A percentile compares a stretch with the other conserved stretches of the same genome.
Evolutionary conservation across 2,888 invertebrate species (phyloP).

Genomic region (Priocnemis perturbator): DNA sequence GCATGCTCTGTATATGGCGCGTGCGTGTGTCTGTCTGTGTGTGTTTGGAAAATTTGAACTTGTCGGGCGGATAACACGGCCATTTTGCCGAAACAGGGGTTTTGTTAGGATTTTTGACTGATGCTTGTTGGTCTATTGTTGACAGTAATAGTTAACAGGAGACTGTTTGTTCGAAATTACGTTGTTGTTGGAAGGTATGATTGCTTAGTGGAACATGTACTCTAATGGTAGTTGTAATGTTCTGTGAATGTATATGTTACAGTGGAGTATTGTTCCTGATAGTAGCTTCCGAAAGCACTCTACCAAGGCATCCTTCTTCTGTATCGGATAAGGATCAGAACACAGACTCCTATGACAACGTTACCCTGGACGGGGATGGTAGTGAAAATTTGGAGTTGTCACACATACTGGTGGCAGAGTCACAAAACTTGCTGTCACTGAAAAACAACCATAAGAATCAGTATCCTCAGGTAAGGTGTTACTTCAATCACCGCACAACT

Average conservation of each 20-base stretch:
- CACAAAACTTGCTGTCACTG: conserved; percentile 24
- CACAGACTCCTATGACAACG: conserved; percentile 49
- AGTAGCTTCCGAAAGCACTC: conserved; percentile 78
- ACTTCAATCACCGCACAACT: no score
- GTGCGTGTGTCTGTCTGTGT: no score
- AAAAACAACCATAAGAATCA: conserved; percentile 42
- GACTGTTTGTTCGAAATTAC: no score
- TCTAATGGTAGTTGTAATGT: background rate
- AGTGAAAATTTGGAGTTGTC: conserved; percentile 28
- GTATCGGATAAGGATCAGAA: conserved; percentile 45
- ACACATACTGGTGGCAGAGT: conserved; percentile 22
- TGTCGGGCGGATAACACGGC: background rate
- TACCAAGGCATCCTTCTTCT: conserved; percentile 72
- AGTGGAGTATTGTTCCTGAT: conserved; percentile 80
- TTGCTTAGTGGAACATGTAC: background rate
- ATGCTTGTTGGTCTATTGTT: no score
- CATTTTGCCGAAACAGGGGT: background rate
- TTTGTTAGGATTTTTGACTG: background rate
- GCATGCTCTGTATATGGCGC: no score
- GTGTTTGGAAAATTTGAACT: background rate
- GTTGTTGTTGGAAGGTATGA: no score
- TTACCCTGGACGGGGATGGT: conserved; percentile 45
- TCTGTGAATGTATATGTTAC: conserved; percentile 63
- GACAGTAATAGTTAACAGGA: no score
- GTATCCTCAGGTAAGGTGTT: conserved; percentile 41